These are phyloP conservation scores for Clivina fossor DNA, from an alignment of 2,888 invertebrate species.

Conservation along the genomic window DNA sequence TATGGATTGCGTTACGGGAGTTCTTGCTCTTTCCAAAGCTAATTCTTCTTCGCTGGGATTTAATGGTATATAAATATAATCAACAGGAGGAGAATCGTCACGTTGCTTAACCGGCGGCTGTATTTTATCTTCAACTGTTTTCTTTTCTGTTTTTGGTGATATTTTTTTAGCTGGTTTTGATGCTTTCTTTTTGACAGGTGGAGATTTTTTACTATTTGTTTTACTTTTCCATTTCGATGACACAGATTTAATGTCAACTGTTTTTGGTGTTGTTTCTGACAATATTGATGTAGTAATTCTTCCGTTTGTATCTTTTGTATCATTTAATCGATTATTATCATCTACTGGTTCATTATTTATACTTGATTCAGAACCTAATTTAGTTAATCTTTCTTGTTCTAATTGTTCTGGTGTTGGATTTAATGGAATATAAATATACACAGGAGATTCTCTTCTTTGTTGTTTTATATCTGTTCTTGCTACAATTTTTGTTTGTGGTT, in stretches of 20 bases:
- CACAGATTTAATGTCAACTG: constrained; percentile 2
- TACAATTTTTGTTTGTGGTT: neutral
- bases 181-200: constrained; percentile 19
- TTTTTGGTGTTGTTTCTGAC: constrained; percentile 9
- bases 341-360: neutral
- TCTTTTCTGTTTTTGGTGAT: constrained; percentile 3
- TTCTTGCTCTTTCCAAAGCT: neutral
- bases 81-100: constrained; percentile 21
- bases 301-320: constrained; percentile 16
- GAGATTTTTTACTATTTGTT: constrained; percentile 20
- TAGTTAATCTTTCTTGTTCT: constrained; percentile 23
- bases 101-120: neutral
- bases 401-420: constrained; percentile 26
- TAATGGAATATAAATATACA: constrained; percentile 26
- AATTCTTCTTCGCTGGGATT: constrained; percentile 6
- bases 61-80: constrained; percentile 24
- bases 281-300: constrained; percentile 2
- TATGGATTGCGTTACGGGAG: neutral
- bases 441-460: constrained; percentile 18
- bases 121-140: constrained; percentile 4
- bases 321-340: constrained; percentile 11
- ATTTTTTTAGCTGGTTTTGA: constrained; percentile 2
- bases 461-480: constrained; percentile 5
- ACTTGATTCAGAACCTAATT: constrained; percentile 2
- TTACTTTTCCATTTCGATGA: constrained; percentile 16